Percentiles rank a stretch among this genome's conserved stretches.
Conservation (phyloP, 2,113 vertebrate species). For the Colius striatus region DNA sequence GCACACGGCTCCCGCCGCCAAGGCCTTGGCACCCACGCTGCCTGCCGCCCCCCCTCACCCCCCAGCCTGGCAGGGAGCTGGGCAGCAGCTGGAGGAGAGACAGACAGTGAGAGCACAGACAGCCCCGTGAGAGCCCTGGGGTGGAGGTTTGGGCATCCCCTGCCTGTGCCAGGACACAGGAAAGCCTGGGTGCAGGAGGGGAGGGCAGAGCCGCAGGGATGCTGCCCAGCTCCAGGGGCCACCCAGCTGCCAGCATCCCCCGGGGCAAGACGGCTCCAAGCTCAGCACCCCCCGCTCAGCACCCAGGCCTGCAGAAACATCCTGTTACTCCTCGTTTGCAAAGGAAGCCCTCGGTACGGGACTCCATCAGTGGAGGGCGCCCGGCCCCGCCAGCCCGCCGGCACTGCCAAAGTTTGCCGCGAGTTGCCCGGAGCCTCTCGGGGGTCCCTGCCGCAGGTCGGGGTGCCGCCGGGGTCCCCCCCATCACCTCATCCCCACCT, state of each 20-base stretch:
- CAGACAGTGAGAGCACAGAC: background rate
- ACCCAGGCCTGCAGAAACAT: background rate
- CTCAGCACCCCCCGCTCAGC: background rate
- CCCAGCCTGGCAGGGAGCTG: too few species aligned
- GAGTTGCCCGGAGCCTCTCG: background rate
- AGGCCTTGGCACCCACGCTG: background rate
- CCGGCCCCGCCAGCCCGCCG: too few species aligned
- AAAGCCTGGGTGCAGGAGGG: background rate
- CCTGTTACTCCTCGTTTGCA: background rate
- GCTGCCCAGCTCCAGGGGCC: background rate
- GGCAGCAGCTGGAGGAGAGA: background rate
- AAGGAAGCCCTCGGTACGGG: background rate
- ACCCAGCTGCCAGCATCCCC: background rate
- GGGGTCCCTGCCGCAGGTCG: fast-evolving
- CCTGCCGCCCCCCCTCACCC: background rate
- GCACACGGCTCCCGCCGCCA: background rate
- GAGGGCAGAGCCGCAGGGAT: background rate
- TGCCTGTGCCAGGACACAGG: fast-evolving
- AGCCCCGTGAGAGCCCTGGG: background rate
- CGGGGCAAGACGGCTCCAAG: fast-evolving
- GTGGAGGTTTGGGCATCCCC: background rate
- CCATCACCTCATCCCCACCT: background rate
- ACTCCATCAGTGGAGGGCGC: background rate
- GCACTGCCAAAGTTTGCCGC: background rate
- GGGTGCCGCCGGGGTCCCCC: background rate